Base-by-base conservation (phyloP, 2,113 vertebrate species). In the Pardalotus punctatus region DNA sequence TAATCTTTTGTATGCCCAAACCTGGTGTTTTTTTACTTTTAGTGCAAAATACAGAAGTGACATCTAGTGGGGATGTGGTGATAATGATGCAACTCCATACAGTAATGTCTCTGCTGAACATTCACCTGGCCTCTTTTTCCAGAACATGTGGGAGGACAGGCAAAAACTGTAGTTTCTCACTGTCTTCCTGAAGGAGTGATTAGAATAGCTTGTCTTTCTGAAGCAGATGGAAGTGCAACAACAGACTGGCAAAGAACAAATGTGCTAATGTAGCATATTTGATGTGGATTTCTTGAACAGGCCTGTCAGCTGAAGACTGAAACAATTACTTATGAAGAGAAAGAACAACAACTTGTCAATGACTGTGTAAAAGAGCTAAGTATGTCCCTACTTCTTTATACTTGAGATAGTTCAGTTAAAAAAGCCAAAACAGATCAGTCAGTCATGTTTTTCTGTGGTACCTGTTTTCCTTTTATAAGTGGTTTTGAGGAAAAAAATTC, bases 281-380 rank as follows among this genome's bases (percentile, higher is more conserved):
- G 76, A 87, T 97, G 72, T 40, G 74, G 72, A 79, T 91, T 77
- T 88, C 80, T 93, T 92, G 38, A 84, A 53, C 92, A 99, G 99
- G 99, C 99, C 29, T 99, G 97, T 93, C 99, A 99, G 88, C 97
- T 99, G 95, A 99, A 99, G 98, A 99, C 99, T 0, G 99, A 99
- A 97, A 99, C 99, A 6, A 99, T 99, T 94, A 99, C 98, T 15
- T 99, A 99, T 0, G 99, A 99, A 95, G 99, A 99, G 90, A 99
- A 99, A 83, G 99, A 99, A 67, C 99, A 99, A 93, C 99, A 99
- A 64, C 98, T 99, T 97, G 99, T 99, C 80, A 99, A 99, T 45
- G 99, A 99, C 97, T 99, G 99, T 51, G 99, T 99, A 57, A 99
- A 99, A 98, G 99, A 99, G 94, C 98, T 99, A 94, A 98, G 99